Evolutionary conservation across 2,797 vertebrate genomes (phyloP).

Genomic region (Helicolenus hilgendorfi): DNA sequence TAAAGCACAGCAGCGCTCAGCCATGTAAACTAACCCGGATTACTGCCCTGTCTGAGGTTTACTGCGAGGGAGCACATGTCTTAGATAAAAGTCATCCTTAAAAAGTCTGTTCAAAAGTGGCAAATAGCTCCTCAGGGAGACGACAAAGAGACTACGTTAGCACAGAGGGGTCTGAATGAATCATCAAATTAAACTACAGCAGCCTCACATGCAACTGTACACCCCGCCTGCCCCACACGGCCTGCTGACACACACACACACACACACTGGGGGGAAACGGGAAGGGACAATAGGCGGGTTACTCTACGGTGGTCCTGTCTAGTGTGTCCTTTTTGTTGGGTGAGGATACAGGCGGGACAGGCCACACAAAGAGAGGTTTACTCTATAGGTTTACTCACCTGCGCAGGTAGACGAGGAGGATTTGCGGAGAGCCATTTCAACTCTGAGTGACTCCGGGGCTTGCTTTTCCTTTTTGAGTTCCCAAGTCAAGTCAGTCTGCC

Average conservation of each 20-base stretch:
- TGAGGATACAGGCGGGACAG: conserved; percentile 57
- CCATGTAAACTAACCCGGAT: conserved; percentile 44
- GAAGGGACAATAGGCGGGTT: conserved; percentile 68
- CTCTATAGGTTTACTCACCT: conserved; percentile 79
- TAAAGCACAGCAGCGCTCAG: not conserved
- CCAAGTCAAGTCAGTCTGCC: conserved; percentile 23
- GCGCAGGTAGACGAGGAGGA: conserved; percentile 72
- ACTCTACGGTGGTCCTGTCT: conserved; percentile 77
- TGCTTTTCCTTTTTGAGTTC: not conserved
- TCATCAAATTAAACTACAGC: conserved; percentile 47
- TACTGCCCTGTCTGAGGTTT: conserved; percentile 28
- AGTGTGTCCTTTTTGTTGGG: conserved; percentile 66
- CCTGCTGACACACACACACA: conserved; percentile 52
- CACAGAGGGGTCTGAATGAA: conserved; percentile 32
- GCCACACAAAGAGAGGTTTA: conserved; percentile 68
- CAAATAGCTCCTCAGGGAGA: not conserved
- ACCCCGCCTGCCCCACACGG: conserved; percentile 61
- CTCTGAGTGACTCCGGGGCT: conserved; percentile 17
- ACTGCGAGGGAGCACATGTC: conserved; percentile 12
- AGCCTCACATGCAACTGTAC: conserved; percentile 67
- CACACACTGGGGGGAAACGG: conserved; percentile 28
- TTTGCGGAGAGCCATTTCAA: conserved; percentile 74
- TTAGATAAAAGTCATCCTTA: not conserved
- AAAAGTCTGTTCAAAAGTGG: not conserved
- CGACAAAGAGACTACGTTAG: not conserved